These are phyloP conservation scores for Blennius ocellaris DNA, from an alignment of 2,113 vertebrate species.

Conservation along the genomic window DNA sequence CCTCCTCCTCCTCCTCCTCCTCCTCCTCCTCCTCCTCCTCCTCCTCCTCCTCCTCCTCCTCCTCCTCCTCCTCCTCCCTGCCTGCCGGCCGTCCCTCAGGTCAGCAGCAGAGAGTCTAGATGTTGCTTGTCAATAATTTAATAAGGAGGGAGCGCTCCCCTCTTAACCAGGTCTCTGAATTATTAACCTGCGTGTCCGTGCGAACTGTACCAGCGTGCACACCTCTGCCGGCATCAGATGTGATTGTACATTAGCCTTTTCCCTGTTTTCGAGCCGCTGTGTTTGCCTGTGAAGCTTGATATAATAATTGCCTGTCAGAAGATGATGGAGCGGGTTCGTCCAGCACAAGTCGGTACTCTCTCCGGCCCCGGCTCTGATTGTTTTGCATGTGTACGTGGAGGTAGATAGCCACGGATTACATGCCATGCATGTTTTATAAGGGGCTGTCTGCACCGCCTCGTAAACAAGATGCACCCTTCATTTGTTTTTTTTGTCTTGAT, in stretches of 20 bases:
- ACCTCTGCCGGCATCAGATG: neutral
- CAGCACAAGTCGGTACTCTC: conserved; percentile 27
- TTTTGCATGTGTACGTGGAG: conserved; percentile 38
- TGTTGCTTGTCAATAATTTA: conserved; percentile 83
- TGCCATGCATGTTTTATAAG: conserved; percentile 73
- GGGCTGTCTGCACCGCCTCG: conserved; percentile 43
- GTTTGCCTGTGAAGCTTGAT: conserved; percentile 36
- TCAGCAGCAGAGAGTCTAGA: conserved; percentile 64
- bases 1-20: too few species aligned
- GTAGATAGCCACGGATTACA: conserved; percentile 51
- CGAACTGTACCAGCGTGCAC: conserved; percentile 9
- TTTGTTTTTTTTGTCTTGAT: conserved; percentile 48
- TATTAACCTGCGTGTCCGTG: conserved; percentile 63
- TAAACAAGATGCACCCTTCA: conserved; percentile 56
- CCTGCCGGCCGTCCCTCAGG: conserved; percentile 44
- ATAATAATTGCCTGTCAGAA: conserved; percentile 69
- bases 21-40: neutral
- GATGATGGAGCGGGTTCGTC: conserved; percentile 57
- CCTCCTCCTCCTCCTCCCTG: conserved; percentile 3
- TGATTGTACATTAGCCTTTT: conserved; percentile 19
- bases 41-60: conserved; percentile 24
- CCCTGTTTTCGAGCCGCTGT: conserved; percentile 7
- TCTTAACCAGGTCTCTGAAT: conserved; percentile 76
- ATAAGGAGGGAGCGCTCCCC: conserved; percentile 65
- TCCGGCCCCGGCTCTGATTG: conserved; percentile 30